Conservation (phyloP, 2,113 vertebrate genomes). For the Machaerirhynchus nigripectus region DNA sequence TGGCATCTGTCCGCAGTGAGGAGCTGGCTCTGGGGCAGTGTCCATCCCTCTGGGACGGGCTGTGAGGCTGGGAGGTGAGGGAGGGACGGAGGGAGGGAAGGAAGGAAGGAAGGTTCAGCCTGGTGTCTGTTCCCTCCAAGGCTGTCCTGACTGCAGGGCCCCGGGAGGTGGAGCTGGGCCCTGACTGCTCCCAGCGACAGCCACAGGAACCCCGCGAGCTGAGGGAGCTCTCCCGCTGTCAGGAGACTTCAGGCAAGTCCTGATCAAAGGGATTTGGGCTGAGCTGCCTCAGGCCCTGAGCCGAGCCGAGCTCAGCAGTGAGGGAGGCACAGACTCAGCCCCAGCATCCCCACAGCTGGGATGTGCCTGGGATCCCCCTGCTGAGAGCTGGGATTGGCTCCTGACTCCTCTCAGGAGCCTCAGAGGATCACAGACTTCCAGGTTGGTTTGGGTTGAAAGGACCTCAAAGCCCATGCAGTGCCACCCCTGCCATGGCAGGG, state of each 20-base stretch:
- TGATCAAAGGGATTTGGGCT: background rate
- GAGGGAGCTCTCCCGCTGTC: background rate
- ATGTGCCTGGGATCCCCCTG: background rate
- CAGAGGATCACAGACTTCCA: background rate
- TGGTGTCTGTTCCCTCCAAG: too few species aligned
- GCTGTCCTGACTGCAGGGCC: background rate
- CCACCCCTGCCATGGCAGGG: background rate
- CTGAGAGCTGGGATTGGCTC: background rate
- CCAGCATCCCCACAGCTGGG: background rate
- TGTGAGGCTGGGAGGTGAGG: background rate
- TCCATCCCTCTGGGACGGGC: background rate
- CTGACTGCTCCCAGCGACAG: background rate
- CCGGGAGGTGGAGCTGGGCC: background rate
- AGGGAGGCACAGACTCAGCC: background rate
- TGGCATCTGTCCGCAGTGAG: background rate
- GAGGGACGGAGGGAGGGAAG: background rate
- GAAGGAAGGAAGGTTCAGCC: background rate
- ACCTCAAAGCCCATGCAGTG: rapidly evolving
- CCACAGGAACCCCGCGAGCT: background rate
- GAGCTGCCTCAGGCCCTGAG: background rate
- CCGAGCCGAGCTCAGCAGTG: background rate
- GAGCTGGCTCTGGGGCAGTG: background rate
- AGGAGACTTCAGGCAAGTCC: background rate
- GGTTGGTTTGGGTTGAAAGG: background rate
- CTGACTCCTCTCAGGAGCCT: background rate